Percentiles rank a stretch among this genome's conserved stretches.
These are phyloP conservation scores for Danio albolineatus DNA, from an alignment of 2,797 vertebrate genomes.

Conservation along the genomic window DNA sequence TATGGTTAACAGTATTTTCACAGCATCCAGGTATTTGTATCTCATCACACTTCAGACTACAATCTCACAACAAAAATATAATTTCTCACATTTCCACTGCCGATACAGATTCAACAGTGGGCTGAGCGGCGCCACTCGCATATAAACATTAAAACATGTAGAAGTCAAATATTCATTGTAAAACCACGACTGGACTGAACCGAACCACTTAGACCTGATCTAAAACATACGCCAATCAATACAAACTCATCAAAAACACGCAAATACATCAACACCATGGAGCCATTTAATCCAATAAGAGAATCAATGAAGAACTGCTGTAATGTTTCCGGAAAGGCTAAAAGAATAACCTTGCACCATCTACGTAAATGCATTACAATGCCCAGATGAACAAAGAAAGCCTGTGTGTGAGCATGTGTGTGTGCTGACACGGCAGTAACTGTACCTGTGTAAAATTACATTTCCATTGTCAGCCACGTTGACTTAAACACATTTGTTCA, in stretches of 20 bases:
- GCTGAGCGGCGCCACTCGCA: constrained; percentile 10
- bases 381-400: constrained; percentile 28
- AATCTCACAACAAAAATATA: constrained; percentile 31
- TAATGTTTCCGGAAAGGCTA: constrained; percentile 53
- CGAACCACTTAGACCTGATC: constrained; percentile 26
- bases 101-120: background rate
- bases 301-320: constrained; percentile 46
- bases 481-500: constrained; percentile 25
- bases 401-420: constrained; percentile 14
- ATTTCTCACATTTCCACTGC: constrained; percentile 22
- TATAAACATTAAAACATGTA: background rate
- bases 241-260: constrained; percentile 48
- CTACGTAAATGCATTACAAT: constrained; percentile 52
- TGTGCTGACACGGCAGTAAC: constrained; percentile 38
- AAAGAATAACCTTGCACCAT: constrained; percentile 47
- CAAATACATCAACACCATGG: constrained; percentile 47
- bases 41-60: constrained; percentile 17
- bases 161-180: background rate
- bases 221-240: constrained; percentile 41
- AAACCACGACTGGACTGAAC: constrained; percentile 9
- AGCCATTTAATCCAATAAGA: constrained; percentile 52
- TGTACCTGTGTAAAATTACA: constrained; percentile 41
- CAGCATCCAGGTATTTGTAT: background rate
- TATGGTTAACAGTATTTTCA: background rate
- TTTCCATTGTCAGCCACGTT: constrained; percentile 42